Conservation (phyloP, 2,888 invertebrate species). For the Netelia inedita region DNA sequence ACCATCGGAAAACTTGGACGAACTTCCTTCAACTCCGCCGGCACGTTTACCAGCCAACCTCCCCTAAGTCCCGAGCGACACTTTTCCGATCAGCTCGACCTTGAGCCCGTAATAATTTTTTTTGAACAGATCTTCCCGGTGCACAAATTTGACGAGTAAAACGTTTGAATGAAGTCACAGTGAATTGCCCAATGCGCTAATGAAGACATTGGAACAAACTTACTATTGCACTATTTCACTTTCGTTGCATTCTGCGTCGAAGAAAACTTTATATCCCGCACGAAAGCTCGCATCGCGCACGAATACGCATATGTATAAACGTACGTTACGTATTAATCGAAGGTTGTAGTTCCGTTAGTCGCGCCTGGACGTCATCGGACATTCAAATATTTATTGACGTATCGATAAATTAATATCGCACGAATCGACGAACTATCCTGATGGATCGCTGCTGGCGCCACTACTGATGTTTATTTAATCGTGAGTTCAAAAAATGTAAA, state of each 20-base stretch:
- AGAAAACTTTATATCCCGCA: conserved; percentile 27
- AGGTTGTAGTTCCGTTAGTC: neutral
- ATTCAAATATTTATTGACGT: neutral
- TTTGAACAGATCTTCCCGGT: neutral
- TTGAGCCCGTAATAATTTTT: conserved; percentile 2
- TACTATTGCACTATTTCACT: neutral
- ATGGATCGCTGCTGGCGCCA: neutral
- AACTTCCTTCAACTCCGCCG: conserved; percentile 16
- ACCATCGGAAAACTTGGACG: conserved; percentile 45
- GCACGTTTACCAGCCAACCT: conserved; percentile 5
- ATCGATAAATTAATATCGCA: conserved; percentile 1
- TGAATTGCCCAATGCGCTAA: neutral
- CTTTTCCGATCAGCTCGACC: neutral
- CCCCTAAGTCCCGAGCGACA: neutral
- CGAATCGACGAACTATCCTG: neutral
- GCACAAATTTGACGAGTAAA: neutral
- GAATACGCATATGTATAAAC: neutral
- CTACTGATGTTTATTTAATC: neutral
- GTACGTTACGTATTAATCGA: conserved; percentile 3
- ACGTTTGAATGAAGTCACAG: neutral
- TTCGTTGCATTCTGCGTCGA: conserved; percentile 1
- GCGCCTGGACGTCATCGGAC: conserved; percentile 7
- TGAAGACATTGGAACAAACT: neutral
- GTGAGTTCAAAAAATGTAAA: neutral
- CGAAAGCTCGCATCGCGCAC: conserved; percentile 6